Conservation (phyloP, 2,113 vertebrate genomes). For the Neolamprologus modestus region DNA sequence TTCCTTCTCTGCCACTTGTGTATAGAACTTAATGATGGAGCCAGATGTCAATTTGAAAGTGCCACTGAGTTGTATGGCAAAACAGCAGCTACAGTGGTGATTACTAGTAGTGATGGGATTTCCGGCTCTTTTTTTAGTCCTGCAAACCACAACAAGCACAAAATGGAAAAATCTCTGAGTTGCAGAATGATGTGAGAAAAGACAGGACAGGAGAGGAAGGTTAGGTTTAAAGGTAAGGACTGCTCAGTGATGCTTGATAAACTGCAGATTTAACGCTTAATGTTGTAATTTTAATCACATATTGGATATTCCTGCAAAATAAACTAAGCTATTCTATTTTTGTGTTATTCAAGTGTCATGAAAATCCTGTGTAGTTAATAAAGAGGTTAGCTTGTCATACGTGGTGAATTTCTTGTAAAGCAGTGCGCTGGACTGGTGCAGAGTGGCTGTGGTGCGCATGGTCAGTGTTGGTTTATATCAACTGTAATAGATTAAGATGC, state of each 20-base stretch:
- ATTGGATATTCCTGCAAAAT: not conserved
- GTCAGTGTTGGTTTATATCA: not conserved
- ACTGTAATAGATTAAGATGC: not conserved
- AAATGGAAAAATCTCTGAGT: not conserved
- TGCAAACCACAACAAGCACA: rapidly evolving
- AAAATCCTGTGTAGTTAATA: not conserved
- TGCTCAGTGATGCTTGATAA: not conserved
- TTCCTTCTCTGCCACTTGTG: not conserved
- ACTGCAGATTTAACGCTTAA: not conserved
- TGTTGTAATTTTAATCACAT: not conserved
- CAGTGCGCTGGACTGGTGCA: rapidly evolving
- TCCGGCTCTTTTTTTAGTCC: not conserved
- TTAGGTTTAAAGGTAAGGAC: not conserved
- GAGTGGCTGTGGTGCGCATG: not conserved
- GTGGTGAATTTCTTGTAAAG: not conserved
- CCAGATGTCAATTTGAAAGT: constrained; percentile 68
- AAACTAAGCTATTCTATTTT: not conserved
- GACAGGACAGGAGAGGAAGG: not conserved
- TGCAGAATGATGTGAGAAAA: not conserved
- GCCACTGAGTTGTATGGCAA: constrained; percentile 49
- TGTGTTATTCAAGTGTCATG: not conserved
- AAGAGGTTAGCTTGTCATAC: not conserved
- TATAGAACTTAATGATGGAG: constrained; percentile 22
- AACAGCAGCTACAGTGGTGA: constrained; percentile 34
- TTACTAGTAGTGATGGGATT: not conserved